These are phyloP conservation scores for Nebria brevicollis DNA, from an alignment of 2,888 invertebrate species.

Conservation along the genomic window DNA sequence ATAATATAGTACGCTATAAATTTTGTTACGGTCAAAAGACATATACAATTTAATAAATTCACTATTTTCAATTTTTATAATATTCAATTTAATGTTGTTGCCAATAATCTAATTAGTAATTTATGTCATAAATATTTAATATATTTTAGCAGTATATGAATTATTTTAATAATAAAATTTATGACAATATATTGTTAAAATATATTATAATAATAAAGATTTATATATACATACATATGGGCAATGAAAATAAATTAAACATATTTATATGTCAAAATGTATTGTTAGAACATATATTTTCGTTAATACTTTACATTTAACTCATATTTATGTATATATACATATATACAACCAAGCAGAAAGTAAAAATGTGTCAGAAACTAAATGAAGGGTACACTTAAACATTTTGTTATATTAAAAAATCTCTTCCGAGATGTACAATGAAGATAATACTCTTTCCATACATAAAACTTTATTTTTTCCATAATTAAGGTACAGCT, in stretches of 20 bases:
- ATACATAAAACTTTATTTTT: background rate
- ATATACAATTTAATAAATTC: background rate
- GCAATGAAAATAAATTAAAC: too few species aligned
- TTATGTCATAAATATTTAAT: background rate
- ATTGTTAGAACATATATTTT: too few species aligned
- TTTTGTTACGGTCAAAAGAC: background rate
- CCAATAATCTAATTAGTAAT: background rate
- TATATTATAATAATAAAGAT: too few species aligned
- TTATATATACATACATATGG: too few species aligned
- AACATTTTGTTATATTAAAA: background rate
- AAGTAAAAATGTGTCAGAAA: too few species aligned
- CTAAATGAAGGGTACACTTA: background rate
- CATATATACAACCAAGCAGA: too few species aligned
- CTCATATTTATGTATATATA: too few species aligned
- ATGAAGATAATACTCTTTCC: background rate
- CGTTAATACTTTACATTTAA: too few species aligned
- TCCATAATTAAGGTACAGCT: conserved; percentile 21
- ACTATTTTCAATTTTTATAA: background rate
- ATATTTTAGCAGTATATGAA: too few species aligned
- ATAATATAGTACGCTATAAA: background rate
- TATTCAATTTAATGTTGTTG: background rate
- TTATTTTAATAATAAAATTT: too few species aligned
- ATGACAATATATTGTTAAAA: too few species aligned
- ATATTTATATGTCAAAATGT: too few species aligned
- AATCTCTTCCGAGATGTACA: background rate